Evolutionary conservation across 2,888 invertebrate genomes (phyloP).

Genomic region (Timandra comae): DNA sequence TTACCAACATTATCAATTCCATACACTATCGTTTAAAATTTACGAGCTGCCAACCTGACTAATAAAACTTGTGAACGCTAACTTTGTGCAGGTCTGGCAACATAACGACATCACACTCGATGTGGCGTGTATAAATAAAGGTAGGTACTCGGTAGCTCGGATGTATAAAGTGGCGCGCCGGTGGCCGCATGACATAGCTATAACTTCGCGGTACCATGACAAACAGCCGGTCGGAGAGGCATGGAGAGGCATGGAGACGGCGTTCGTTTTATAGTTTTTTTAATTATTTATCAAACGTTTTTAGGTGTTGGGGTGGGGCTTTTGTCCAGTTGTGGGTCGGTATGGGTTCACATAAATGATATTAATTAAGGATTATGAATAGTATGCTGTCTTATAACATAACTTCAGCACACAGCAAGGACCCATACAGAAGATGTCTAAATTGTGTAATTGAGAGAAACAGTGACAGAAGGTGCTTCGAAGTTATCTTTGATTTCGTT

Average conservation of each 20-base stretch:
- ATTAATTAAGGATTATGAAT: no score
- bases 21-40: slow-evolving; percentile 9
- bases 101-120: slow-evolving; percentile 23
- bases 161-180: slow-evolving; percentile 76
- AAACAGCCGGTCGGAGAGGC: slow-evolving; percentile 50
- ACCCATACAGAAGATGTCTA: no score
- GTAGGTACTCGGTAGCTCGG: slow-evolving; percentile 62
- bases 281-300: slow-evolving; percentile 15
- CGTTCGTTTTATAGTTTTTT: slow-evolving; percentile 19
- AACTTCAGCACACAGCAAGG: no score
- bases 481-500: no score
- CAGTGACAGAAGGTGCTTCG: no score
- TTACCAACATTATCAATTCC: neutral
- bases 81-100: slow-evolving; percentile 19
- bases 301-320: no score
- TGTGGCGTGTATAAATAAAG: slow-evolving; percentile 36
- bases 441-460: no score
- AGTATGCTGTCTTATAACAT: no score
- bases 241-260: slow-evolving; percentile 59
- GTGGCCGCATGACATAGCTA: slow-evolving; percentile 76
- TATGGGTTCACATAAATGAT: no score
- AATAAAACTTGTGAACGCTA: slow-evolving; percentile 22
- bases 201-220: slow-evolving; percentile 72
- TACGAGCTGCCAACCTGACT: slow-evolving; percentile 22
- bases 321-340: no score